Evolutionary conservation across 2,888 invertebrate species (phyloP), one percentile per base, ranked within the genome.

Genomic region (Eilema sororculum): DNA sequence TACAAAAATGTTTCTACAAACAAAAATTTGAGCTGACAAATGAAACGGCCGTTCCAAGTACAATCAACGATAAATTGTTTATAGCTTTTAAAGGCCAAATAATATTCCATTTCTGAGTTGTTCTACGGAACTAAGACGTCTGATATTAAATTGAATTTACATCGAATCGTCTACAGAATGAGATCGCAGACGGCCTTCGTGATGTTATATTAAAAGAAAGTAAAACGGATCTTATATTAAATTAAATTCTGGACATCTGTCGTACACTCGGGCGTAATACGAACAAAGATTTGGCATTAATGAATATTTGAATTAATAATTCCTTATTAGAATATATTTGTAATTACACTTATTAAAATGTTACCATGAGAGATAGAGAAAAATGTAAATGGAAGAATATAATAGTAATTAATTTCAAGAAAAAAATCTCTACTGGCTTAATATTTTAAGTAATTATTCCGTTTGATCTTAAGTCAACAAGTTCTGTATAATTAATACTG

Each of bases 241-340:
- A 92, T 93, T 91, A 91, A 93, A 91, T 90, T 90, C 87, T 84
- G 91, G 92, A 93, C 93, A 93, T 93, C 93, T 93, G 93, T 91
- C 89, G 92, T 91, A 90, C 89, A 89, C 84, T 84, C 83, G 79
- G 77, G 84, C 84, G 84, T 85, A 81, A 88, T 87, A 85, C 84
- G 86, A 86, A 87, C 80, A 82, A 85, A 87, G 87, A 88, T 90
- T 90, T 81, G 75, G 87, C 86, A 90, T 90, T 91, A 91, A 92
- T 92, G 89, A 93, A 92, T 92, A 90, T 88, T 89, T 91, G 83
- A 87, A 88, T 88, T 86, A 86, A 84, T 85, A 82, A 87, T 86
- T 86, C 79, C 78, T 73, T 80, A 83, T 85, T 79, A 74, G 77
- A 83, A 83, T 83, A 81, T 81, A 80, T 79, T 84, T 80, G 73